phyloP scores from a whole-genome alignment of 2,888 invertebrate genomes.

The Cryptus armator region DNA sequence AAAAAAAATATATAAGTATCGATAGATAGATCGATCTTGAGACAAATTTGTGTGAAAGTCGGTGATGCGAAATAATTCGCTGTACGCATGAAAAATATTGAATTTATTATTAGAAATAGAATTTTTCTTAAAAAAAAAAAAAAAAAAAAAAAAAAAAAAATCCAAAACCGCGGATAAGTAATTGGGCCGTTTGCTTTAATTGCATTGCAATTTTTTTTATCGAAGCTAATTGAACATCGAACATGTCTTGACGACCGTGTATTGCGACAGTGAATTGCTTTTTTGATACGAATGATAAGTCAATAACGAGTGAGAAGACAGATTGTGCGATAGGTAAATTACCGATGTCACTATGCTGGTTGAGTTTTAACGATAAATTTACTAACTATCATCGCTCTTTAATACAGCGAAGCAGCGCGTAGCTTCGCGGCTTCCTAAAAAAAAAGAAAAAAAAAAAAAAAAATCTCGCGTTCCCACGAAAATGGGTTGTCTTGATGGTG shows the following conservation, averaged over 20 bases:
- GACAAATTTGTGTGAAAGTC: too few species aligned
- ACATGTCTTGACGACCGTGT: neutral
- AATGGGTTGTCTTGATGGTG: slow-evolving; percentile 12
- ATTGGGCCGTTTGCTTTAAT: too few species aligned
- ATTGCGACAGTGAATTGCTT: neutral
- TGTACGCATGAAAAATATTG: too few species aligned
- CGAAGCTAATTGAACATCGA: neutral
- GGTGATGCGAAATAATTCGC: too few species aligned
- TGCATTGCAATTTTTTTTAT: too few species aligned
- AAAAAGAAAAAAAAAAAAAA: neutral
- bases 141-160: too few species aligned
- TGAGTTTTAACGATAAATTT: neutral
- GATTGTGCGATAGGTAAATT: neutral
- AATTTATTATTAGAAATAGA: too few species aligned
- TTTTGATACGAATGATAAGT: slow-evolving; percentile 1
- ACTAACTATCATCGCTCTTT: neutral
- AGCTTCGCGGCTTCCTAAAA: neutral
- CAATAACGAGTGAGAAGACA: neutral
- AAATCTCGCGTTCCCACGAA: slow-evolving; percentile 8
- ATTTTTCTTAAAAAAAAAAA: too few species aligned
- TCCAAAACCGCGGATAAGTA: too few species aligned
- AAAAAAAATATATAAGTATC: neutral
- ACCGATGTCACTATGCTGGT: neutral
- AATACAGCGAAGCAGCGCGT: neutral
- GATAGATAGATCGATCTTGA: too few species aligned